Evolutionary conservation across 2,888 invertebrate genomes (phyloP).

Genomic region (Pterobdella sp.): DNA sequence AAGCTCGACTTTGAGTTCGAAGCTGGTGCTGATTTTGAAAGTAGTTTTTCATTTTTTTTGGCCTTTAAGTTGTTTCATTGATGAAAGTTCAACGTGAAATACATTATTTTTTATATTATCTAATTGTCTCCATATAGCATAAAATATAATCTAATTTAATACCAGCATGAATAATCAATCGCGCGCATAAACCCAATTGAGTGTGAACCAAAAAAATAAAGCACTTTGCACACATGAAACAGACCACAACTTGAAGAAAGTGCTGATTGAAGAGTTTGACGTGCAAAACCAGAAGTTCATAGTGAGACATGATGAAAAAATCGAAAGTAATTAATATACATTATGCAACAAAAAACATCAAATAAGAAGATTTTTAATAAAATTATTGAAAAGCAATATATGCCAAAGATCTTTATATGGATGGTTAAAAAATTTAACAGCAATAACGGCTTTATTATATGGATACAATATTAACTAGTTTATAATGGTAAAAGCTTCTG

Average conservation of each 20-base stretch:
- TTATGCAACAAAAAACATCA: no score
- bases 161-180: not conserved
- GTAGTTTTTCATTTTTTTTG: no score
- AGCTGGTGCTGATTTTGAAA: conserved; percentile 69
- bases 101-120: conserved; percentile 27
- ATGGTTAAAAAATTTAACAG: no score
- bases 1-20: conserved; percentile 66
- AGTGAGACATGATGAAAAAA: conserved; percentile 45
- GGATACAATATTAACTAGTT: no score
- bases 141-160: no score
- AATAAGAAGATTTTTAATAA: no score
- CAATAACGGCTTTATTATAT: no score
- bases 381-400: no score
- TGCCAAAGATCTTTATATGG: no score
- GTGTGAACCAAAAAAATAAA: not conserved
- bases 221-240: conserved; percentile 32
- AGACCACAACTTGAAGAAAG: conserved; percentile 48
- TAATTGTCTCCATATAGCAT: not conserved
- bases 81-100: not conserved
- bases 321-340: no score
- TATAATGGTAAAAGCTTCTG: no score
- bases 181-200: not conserved
- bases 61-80: not conserved
- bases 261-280: conserved; percentile 48
- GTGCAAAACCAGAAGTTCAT: conserved; percentile 44